A percentile compares a stretch with the other conserved stretches of the same genome.
Evolutionary conservation across 2,888 invertebrate species (phyloP).

Genomic region (Torymus tubicola): DNA sequence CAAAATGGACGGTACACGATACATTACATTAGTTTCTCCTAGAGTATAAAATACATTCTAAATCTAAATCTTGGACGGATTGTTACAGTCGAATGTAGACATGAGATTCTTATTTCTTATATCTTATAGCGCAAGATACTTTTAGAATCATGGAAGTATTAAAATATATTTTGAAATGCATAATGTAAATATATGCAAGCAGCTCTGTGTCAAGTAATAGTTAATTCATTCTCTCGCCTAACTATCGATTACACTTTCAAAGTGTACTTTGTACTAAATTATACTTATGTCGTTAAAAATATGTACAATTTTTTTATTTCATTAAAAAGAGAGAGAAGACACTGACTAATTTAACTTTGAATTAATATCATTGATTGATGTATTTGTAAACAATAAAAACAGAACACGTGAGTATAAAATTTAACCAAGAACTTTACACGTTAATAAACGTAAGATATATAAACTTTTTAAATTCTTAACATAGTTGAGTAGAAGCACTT

Average conservation of each 20-base stretch:
- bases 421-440: too few relatives aligned
- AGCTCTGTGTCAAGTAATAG: conserved; percentile 20
- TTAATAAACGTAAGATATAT: too few relatives aligned
- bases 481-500: too few relatives aligned
- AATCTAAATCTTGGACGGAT: conserved; percentile 35
- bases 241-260: conserved; percentile 32
- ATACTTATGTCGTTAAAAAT: conserved; percentile 30
- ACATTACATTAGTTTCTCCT: conserved; percentile 3
- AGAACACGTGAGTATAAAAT: too few relatives aligned
- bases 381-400: too few relatives aligned
- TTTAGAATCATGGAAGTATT: conserved; percentile 34
- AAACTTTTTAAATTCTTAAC: too few relatives aligned
- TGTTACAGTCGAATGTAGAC: conserved; percentile 7
- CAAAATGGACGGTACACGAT: conserved; percentile 38
- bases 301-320: conserved; percentile 23
- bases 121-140: not conserved
- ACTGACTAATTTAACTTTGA: not conserved
- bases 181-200: conserved; percentile 29
- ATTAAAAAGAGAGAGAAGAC: not conserved
- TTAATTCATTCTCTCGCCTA: conserved; percentile 24
- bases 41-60: conserved; percentile 11
- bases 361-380: not conserved
- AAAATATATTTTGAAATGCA: conserved; percentile 16
- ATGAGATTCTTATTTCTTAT: conserved; percentile 21
- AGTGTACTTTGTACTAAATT: conserved; percentile 45